phyloP scores from a whole-genome alignment of 2,797 vertebrate species.

The Phalanger gymnotis region DNA sequence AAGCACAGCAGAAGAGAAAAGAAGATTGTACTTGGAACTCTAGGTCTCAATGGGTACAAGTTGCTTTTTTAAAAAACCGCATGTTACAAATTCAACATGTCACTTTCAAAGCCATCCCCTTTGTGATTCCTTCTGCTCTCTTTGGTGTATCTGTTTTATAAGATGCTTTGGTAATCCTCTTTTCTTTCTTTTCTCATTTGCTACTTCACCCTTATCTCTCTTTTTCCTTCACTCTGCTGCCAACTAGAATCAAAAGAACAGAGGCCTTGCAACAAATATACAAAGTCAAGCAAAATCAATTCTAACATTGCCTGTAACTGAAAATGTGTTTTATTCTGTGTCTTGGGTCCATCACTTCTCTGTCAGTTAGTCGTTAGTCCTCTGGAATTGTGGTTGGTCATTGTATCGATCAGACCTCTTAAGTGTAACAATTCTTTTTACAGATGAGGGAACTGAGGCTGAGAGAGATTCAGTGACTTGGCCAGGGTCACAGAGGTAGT shows the following conservation, averaged over 20 bases:
- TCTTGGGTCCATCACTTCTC: neutral
- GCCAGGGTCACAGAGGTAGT: neutral
- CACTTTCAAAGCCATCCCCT: neutral
- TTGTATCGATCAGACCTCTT: neutral
- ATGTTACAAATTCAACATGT: neutral
- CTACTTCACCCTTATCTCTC: neutral
- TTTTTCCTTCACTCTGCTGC: neutral
- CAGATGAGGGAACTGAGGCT: neutral
- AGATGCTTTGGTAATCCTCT: neutral
- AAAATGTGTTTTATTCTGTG: neutral
- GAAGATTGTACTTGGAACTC: neutral
- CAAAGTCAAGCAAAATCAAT: neutral
- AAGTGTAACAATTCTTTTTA: neutral
- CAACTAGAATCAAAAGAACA: neutral
- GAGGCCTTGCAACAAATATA: neutral
- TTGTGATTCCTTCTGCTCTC: neutral
- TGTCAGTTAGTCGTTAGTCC: neutral
- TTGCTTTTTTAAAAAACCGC: neutral
- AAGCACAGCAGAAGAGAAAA: neutral
- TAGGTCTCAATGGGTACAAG: neutral
- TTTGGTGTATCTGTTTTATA: neutral
- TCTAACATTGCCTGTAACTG: neutral
- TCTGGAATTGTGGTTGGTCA: neutral
- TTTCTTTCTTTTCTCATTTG: neutral
- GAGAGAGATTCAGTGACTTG: neutral